Evolutionary conservation across 2,888 invertebrate genomes (phyloP), one percentile per base, ranked within the genome.

Genomic region (Lobophora halterata): DNA sequence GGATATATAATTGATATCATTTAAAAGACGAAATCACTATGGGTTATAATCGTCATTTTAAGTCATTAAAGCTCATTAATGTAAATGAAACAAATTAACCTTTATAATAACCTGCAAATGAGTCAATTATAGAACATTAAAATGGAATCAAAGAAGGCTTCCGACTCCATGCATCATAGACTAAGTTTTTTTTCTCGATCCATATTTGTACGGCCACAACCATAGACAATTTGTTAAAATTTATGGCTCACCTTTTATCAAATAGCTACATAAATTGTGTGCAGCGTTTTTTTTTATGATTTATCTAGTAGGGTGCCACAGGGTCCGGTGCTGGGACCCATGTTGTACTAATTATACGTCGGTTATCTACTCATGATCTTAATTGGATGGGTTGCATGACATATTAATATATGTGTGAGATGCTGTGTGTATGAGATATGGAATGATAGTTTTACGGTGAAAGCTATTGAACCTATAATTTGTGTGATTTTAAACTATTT

Each of bases 361-460:
- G 17, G 24, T 55, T 47, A 49, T 46, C 34, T 31, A 49, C 55
- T 54, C 23, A 12, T 49, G 43, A 61, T 60, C 63, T 52, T 43
- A 59, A 61, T 60, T 50, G 56, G 52, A 31, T 44, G 40, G 12
- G 49, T 49, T 49, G 44, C 3, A 48, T 51, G 40, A 48, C 34
- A 46, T 46, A 44, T 41, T 49, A 42, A 57, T 49, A 49, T 50
- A 48, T 55, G 52, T 46, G 50, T 29, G 48, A 55, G 32, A 36
- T 43, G n/a, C n/a, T n/a, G n/a, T n/a, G n/a, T n/a, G n/a, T n/a
- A n/a, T n/a, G n/a, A n/a, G n/a, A n/a, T n/a, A n/a, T n/a, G n/a
- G n/a, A n/a, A n/a, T n/a, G n/a, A n/a, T n/a, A n/a, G n/a, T n/a
- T n/a, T n/a, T n/a, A n/a, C n/a, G n/a, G n/a, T n/a, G n/a, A n/a